Evolutionary conservation across 2,888 invertebrate species (phyloP).

Genomic region (Trimorus sp.): DNA sequence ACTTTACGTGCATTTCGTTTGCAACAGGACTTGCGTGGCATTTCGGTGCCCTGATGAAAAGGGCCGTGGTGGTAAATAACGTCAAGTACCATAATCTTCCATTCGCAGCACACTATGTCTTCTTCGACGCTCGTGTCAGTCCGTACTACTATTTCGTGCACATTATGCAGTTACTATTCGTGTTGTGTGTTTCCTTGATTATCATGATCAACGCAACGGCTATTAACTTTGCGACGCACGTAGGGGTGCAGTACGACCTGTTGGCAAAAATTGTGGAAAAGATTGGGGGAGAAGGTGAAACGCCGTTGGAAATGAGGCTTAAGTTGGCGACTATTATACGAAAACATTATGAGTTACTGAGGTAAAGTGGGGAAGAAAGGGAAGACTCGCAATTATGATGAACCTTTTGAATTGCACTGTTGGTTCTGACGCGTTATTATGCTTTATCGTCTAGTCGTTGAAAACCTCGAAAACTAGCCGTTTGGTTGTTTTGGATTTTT

Average conservation of each 20-base stretch:
- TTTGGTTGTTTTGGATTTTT: too few species aligned
- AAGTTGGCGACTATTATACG: neutral
- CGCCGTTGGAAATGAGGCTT: neutral
- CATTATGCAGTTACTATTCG: neutral
- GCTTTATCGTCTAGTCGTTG: too few species aligned
- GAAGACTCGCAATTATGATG: too few species aligned
- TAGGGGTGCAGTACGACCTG: slow-evolving; percentile 20
- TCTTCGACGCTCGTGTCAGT: slow-evolving; percentile 9
- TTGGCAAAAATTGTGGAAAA: neutral
- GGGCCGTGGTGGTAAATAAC: neutral
- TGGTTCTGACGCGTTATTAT: too few species aligned
- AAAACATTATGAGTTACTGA: slow-evolving; percentile 24
- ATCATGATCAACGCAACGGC: slow-evolving; percentile 9
- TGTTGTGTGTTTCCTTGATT: slow-evolving; percentile 9
- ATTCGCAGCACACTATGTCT: slow-evolving; percentile 12
- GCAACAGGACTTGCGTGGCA: slow-evolving; percentile 12
- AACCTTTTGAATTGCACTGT: too few species aligned
- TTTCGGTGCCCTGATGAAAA: neutral
- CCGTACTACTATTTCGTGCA: slow-evolving; percentile 24
- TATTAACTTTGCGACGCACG: slow-evolving; percentile 17
- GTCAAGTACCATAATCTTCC: slow-evolving; percentile 18
- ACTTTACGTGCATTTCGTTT: neutral
- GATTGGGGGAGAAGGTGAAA: neutral
- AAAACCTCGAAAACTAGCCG: too few species aligned
- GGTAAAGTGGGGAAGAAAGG: neutral